A percentile compares a stretch with the other conserved stretches of the same genome.
These are phyloP conservation scores for Vimba vimba DNA, from an alignment of 2,113 vertebrate species.

Conservation along the genomic window DNA sequence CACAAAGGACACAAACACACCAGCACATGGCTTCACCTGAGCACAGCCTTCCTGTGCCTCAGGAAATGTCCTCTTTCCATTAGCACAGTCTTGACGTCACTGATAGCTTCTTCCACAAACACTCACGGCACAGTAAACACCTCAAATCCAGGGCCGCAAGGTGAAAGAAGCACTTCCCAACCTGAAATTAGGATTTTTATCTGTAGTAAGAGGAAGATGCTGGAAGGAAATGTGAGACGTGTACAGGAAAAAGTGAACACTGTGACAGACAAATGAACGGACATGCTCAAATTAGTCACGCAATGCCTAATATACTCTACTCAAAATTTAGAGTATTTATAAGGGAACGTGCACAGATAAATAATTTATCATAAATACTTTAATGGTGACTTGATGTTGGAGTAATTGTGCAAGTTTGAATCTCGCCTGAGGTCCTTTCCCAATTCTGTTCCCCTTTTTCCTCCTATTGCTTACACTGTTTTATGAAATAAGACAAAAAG, in stretches of 20 bases:
- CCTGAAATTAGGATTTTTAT: neutral
- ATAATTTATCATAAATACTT: too few species aligned
- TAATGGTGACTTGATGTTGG: too few species aligned
- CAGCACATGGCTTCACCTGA: slow-evolving; percentile 62
- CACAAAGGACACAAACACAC: slow-evolving; percentile 32
- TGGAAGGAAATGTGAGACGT: slow-evolving; percentile 15
- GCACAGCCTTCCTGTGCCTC: slow-evolving; percentile 64
- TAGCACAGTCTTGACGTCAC: slow-evolving; percentile 63
- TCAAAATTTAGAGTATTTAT: too few species aligned
- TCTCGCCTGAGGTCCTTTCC: too few species aligned
- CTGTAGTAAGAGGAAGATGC: slow-evolving; percentile 35
- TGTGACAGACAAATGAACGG: neutral
- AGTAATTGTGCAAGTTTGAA: too few species aligned
- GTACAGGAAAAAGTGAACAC: neutral
- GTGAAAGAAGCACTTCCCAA: slow-evolving; percentile 12
- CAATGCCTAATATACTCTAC: neutral
- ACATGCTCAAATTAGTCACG: slow-evolving; percentile 1
- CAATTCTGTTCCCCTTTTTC: too few species aligned
- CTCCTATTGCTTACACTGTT: too few species aligned
- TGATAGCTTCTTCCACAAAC: slow-evolving; percentile 60
- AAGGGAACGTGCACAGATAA: too few species aligned
- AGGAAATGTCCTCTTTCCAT: slow-evolving; percentile 69
- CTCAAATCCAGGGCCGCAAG: slow-evolving; percentile 12
- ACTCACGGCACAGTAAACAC: slow-evolving; percentile 36
- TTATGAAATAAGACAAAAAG: too few species aligned